Evolutionary conservation across 2,797 vertebrate genomes (phyloP).

Genomic region (Danionella dracula): DNA sequence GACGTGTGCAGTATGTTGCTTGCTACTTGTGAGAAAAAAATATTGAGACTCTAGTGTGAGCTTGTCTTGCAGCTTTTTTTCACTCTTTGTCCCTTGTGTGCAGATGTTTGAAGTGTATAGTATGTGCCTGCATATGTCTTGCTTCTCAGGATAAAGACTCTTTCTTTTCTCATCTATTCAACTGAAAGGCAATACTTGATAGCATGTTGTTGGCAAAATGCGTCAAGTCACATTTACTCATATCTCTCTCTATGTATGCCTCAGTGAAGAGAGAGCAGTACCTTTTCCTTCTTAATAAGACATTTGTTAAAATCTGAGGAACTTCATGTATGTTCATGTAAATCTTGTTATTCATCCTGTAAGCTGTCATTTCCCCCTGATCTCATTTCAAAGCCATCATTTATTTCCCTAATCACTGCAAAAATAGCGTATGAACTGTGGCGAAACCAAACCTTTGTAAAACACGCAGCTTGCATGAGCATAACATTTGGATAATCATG

Average conservation of each 20-base stretch:
- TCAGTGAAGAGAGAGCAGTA: slow-evolving; percentile 20
- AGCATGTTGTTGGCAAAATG: slow-evolving; percentile 61
- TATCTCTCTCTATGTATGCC: background rate
- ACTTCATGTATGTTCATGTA: slow-evolving; percentile 30
- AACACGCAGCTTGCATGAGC: slow-evolving; percentile 59
- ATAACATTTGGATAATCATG: slow-evolving; percentile 73
- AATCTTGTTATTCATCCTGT: slow-evolving; percentile 10
- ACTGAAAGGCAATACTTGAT: slow-evolving; percentile 39
- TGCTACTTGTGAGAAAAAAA: too few relatives aligned
- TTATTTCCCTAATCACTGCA: slow-evolving; percentile 13
- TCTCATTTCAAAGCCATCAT: slow-evolving; percentile 1
- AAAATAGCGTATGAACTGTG: slow-evolving; percentile 7
- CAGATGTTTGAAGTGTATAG: slow-evolving; percentile 21
- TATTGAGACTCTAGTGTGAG: slow-evolving; percentile 38
- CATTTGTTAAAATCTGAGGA: too few relatives aligned
- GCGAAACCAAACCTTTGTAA: slow-evolving; percentile 53
- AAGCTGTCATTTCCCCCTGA: background rate
- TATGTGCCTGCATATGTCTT: slow-evolving; percentile 5
- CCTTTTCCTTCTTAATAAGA: slow-evolving; percentile 10
- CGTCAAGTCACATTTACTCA: slow-evolving; percentile 44
- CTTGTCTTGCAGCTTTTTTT: slow-evolving; percentile 43
- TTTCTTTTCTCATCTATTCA: slow-evolving; percentile 50
- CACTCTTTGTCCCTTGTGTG: slow-evolving; percentile 36
- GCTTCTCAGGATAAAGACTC: slow-evolving; percentile 22
- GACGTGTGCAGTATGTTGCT: slow-evolving; percentile 38